These are phyloP conservation scores for Arctia plantaginis DNA, from an alignment of 2,888 invertebrate genomes.

Conservation along the genomic window DNA sequence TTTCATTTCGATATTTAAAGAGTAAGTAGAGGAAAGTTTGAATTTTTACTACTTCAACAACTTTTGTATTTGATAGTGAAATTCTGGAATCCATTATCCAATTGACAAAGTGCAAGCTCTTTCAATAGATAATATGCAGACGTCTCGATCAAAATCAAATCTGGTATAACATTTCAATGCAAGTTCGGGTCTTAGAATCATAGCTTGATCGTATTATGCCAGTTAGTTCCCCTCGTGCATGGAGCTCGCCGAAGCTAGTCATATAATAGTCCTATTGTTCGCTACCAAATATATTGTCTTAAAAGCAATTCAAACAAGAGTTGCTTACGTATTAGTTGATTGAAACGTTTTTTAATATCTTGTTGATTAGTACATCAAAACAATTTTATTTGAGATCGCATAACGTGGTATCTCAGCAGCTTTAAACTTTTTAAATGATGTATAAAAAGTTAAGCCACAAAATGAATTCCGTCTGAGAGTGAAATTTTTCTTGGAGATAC, in stretches of 20 bases:
- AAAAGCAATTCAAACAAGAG: slow-evolving; percentile 63
- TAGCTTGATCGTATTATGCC: slow-evolving; percentile 65
- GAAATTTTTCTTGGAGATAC: slow-evolving; percentile 77
- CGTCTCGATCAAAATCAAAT: slow-evolving; percentile 67
- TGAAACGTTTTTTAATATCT: slow-evolving; percentile 50
- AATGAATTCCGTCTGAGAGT: slow-evolving; percentile 68
- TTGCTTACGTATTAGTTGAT: slow-evolving; percentile 66
- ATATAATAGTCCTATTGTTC: slow-evolving; percentile 77
- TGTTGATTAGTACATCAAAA: slow-evolving; percentile 14
- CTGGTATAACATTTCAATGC: slow-evolving; percentile 72
- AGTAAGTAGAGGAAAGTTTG: too few species aligned
- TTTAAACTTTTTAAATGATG: slow-evolving; percentile 59
- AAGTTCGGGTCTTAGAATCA: slow-evolving; percentile 65
- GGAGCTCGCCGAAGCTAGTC: slow-evolving; percentile 68
- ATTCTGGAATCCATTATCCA: slow-evolving; percentile 52
- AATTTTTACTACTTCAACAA: slow-evolving; percentile 26
- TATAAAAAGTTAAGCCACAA: slow-evolving; percentile 68
- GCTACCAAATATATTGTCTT: slow-evolving; percentile 70
- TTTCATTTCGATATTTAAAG: not conserved
- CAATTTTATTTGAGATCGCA: slow-evolving; percentile 33
- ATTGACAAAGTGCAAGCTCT: slow-evolving; percentile 63
- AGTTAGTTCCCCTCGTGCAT: slow-evolving; percentile 61
- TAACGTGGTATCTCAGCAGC: slow-evolving; percentile 43
- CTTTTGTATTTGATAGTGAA: slow-evolving; percentile 34
- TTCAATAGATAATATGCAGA: slow-evolving; percentile 61